These are phyloP conservation scores for Acanthurus leucopareius DNA, from an alignment of 2,797 vertebrate genomes.

Conservation along the genomic window DNA sequence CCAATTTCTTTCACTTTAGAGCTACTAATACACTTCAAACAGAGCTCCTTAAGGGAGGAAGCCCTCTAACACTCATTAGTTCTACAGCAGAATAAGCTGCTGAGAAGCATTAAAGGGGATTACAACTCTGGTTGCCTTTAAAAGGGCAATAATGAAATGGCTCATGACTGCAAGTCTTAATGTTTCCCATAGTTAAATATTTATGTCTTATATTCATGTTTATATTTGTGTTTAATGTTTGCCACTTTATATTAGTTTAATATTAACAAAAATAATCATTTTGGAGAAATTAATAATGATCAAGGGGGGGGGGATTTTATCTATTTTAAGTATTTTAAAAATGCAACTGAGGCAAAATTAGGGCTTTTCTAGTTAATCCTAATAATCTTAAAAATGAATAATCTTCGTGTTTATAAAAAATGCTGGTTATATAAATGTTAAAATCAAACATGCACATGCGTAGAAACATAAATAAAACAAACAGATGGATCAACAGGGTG, in stretches of 20 bases:
- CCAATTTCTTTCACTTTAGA: slow-evolving; percentile 10
- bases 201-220: not conserved
- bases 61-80: slow-evolving; percentile 41
- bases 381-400: no score
- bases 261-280: not conserved
- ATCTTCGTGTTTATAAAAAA: no score
- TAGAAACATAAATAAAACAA: no score
- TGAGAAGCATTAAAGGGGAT: slow-evolving; percentile 42
- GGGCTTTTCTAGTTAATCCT: no score
- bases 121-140: slow-evolving; percentile 37
- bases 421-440: no score
- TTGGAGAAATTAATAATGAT: not conserved
- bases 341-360: not conserved
- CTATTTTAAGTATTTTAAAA: not conserved
- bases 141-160: slow-evolving; percentile 29
- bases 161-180: not conserved
- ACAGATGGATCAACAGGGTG: not conserved
- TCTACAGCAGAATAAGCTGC: slow-evolving; percentile 37
- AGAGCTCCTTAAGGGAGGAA: slow-evolving; percentile 41
- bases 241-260: not conserved
- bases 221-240: slow-evolving; percentile 5
- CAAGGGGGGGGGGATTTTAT: not conserved
- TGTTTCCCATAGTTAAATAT: not conserved
- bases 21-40: slow-evolving; percentile 8
- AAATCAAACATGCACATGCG: no score